These are phyloP conservation scores for Drosophila athabasca DNA, from an alignment of 1,140 invertebrate species.

Conservation along the genomic window DNA sequence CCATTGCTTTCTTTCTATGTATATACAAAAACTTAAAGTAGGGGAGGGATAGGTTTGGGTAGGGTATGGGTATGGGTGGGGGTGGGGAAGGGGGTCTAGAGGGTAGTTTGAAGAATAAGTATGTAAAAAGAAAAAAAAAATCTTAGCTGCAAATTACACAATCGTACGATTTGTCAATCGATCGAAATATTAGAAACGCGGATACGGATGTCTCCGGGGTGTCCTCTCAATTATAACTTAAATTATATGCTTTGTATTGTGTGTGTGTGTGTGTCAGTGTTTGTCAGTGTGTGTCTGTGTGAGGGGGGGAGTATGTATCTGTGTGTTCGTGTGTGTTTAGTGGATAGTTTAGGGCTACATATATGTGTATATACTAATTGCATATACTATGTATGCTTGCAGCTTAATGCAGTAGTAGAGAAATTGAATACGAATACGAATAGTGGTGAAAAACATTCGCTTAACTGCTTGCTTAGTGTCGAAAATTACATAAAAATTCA, in stretches of 20 bases:
- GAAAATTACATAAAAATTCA: constrained; percentile 74
- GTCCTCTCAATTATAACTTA: constrained; percentile 34
- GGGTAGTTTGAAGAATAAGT: constrained; percentile 20
- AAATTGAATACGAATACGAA: constrained; percentile 69
- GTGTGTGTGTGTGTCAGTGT: constrained; percentile 5
- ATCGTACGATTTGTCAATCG: constrained; percentile 7
- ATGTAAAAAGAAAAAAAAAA: constrained; percentile 38
- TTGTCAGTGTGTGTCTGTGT: constrained; percentile 20
- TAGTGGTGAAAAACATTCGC: constrained; percentile 71
- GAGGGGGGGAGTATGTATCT: constrained; percentile 23
- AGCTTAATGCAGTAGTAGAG: constrained; percentile 76
- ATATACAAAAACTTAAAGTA: constrained; percentile 76
- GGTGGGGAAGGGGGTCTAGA: neutral
- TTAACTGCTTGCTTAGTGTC: constrained; percentile 67
- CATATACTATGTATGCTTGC: constrained; percentile 31
- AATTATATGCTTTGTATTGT: constrained; percentile 39
- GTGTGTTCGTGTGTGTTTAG: constrained; percentile 50
- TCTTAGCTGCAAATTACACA: constrained; percentile 43
- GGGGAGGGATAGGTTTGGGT: neutral
- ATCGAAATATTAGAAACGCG: constrained; percentile 15
- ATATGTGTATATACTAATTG: constrained; percentile 9
- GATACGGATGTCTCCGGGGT: constrained; percentile 12
- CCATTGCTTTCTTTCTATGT: constrained; percentile 50
- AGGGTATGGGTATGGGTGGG: neutral
- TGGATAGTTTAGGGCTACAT: constrained; percentile 72